Conservation (phyloP, 2,888 invertebrate species). For the Syritta pipiens region DNA sequence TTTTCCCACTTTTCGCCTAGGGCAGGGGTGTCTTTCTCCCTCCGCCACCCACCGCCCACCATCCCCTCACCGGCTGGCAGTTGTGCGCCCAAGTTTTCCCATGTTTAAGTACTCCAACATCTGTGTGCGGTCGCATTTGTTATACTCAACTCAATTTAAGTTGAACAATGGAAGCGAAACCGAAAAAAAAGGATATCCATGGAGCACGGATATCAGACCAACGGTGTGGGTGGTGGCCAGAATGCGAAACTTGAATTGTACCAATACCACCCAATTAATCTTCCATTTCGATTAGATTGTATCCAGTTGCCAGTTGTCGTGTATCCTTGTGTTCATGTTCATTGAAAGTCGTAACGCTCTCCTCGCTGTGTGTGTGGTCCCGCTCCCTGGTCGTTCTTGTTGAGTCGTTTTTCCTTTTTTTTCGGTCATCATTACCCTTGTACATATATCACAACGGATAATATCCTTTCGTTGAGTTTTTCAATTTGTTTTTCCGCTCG, state of each 20-base stretch:
- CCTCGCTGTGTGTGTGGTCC: too few relatives aligned
- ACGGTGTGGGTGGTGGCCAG: neutral
- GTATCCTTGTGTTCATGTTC: conserved; percentile 55
- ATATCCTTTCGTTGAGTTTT: conserved; percentile 39
- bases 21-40: neutral
- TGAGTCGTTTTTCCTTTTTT: conserved; percentile 32
- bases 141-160: conserved; percentile 47
- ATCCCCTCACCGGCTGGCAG: too few relatives aligned
- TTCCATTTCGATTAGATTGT: conserved; percentile 64
- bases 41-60: neutral
- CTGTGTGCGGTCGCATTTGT: conserved; percentile 53
- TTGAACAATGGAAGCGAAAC: conserved; percentile 17
- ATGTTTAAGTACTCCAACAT: conserved; percentile 28
- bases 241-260: conserved; percentile 18
- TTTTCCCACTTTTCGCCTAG: neutral
- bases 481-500: conserved; percentile 38
- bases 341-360: conserved; percentile 24
- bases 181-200: neutral
- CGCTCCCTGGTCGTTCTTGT: neutral
- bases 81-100: neutral
- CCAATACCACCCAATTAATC: conserved; percentile 60
- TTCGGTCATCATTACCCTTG: conserved; percentile 48
- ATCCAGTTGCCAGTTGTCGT: conserved; percentile 59
- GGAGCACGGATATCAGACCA: neutral
- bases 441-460: conserved; percentile 45